Percentiles rank a stretch among this genome's conserved stretches.
These are phyloP conservation scores for Karalla daura DNA, from an alignment of 2,797 vertebrate species.

Conservation along the genomic window DNA sequence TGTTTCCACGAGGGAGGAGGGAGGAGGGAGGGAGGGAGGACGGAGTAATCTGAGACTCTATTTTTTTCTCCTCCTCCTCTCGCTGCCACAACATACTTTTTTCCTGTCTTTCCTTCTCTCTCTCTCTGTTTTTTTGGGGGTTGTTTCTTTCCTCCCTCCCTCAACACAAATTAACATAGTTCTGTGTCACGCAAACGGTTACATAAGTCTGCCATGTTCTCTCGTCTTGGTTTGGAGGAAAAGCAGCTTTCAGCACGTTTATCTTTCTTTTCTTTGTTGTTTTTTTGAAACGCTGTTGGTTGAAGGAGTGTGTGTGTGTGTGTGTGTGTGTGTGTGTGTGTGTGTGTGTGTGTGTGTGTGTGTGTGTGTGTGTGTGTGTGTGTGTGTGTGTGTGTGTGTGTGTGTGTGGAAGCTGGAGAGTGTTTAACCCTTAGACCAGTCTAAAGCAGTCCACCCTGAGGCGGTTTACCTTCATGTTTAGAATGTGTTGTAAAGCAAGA, in stretches of 20 bases:
- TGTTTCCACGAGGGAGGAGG: conserved; percentile 80
- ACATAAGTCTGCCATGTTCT: conserved; percentile 74
- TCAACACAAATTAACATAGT: conserved; percentile 83
- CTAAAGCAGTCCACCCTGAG: background rate
- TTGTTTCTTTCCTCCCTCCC: conserved; percentile 69
- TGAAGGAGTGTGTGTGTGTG: too few species aligned
- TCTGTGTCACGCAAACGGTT: conserved; percentile 83
- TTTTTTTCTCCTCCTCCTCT: conserved; percentile 65
- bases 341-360: conserved; percentile 8
- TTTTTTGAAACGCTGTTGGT: background rate
- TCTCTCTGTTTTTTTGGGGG: conserved; percentile 65
- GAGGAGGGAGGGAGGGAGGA: conserved; percentile 66
- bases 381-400: background rate
- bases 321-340: conserved; percentile 22
- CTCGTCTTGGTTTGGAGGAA: conserved; percentile 42
- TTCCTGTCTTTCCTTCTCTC: conserved; percentile 71
- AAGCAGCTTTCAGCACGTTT: conserved; percentile 49
- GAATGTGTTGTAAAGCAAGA: conserved; percentile 9
- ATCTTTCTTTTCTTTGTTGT: conserved; percentile 19
- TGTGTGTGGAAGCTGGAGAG: background rate
- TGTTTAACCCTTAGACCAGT: conserved; percentile 17
- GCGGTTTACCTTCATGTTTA: conserved; percentile 35
- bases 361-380: conserved; percentile 1
- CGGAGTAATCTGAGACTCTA: conserved; percentile 82
- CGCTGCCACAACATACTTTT: conserved; percentile 80